Evolutionary conservation across 2,797 vertebrate species (phyloP), one percentile per base, ranked within the genome.

Genomic region (Gymnocypris eckloni): DNA sequence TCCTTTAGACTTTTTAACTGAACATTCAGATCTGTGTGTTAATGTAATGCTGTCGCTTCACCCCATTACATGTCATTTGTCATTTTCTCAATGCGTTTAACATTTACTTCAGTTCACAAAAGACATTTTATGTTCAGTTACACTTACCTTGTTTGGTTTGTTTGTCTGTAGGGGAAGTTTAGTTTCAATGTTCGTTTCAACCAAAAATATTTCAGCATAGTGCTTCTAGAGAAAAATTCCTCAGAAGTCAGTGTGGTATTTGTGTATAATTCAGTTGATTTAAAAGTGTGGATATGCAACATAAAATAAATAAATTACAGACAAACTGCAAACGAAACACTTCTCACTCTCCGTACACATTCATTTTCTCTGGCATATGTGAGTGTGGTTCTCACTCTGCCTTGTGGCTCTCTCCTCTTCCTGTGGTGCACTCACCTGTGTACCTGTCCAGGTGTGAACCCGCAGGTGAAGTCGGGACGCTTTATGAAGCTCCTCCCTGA

Each of bases 401-500:
- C 67, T 54, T 73, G 43, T 83, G 81, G 54, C 86, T 89, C 85
- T 90, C 89, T 87, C 91, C 83, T 91, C 77, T 91, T 79, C 88
- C 87, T 93, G 72, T 94, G 92, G 92, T 75, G 0, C 54, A 13
- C 70, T 43, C 86, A 76, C 92, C 91, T 91, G 93, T 96, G 92
- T 97, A 91, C 96, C 94, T 93, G 95, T 97, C 93, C 96, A 99
- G 98, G 97, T 97, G 95, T 98, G 93, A 96, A 97, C 92, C 97
- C 97, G 15, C 94, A 96, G 0, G 96, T 98, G 95, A 98, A 97
- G 95, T 98, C 97, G 37, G 97, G 97, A 87, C 96, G 96, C 90
- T 98, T 96, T 96, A 95, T 97, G 96, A 97, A 96, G 96, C 96
- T 98, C 91, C 97, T 98, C 82, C 98, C 97, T n/a, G 97, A 99